phyloP scores from a whole-genome alignment of 2,888 invertebrate species.

The Drosophila yooni region DNA sequence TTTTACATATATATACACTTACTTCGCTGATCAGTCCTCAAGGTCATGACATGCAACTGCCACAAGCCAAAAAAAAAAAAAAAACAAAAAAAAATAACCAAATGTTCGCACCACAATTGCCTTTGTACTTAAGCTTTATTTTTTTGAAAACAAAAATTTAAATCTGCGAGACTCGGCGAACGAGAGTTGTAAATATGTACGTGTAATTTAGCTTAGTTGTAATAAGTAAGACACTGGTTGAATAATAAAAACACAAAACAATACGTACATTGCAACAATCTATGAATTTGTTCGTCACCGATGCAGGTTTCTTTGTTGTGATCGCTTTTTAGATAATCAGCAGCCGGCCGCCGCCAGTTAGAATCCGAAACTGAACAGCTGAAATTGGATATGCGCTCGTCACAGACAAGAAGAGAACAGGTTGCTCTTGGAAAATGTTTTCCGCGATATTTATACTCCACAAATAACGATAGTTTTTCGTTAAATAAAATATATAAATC shows the following conservation, averaged over 20 bases:
- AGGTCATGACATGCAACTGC: slow-evolving; percentile 44
- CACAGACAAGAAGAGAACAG: not conserved
- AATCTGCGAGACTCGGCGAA: slow-evolving; percentile 17
- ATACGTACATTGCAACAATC: slow-evolving; percentile 41
- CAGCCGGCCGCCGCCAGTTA: fast-evolving
- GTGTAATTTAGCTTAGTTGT: slow-evolving; percentile 53
- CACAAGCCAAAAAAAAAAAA: slow-evolving; percentile 10
- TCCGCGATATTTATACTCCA: no score
- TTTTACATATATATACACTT: slow-evolving; percentile 11
- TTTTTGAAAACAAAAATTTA: slow-evolving; percentile 14
- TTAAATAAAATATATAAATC: not conserved
- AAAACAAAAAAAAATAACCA: not conserved
- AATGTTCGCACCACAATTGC: slow-evolving; percentile 39
- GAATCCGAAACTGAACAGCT: not conserved
- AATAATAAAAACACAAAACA: slow-evolving; percentile 48
- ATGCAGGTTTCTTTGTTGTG: not conserved
- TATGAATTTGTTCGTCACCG: slow-evolving; percentile 1
- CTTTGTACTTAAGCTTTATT: slow-evolving; percentile 40
- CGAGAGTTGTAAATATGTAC: slow-evolving; percentile 51
- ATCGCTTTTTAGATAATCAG: not conserved
- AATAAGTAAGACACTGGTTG: slow-evolving; percentile 53
- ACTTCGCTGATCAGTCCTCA: slow-evolving; percentile 1
- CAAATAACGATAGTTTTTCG: not conserved
- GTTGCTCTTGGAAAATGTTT: no score
- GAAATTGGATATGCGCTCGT: not conserved